Conservation (phyloP, 2,113 vertebrate species). For the Leuciscus idus region DNA sequence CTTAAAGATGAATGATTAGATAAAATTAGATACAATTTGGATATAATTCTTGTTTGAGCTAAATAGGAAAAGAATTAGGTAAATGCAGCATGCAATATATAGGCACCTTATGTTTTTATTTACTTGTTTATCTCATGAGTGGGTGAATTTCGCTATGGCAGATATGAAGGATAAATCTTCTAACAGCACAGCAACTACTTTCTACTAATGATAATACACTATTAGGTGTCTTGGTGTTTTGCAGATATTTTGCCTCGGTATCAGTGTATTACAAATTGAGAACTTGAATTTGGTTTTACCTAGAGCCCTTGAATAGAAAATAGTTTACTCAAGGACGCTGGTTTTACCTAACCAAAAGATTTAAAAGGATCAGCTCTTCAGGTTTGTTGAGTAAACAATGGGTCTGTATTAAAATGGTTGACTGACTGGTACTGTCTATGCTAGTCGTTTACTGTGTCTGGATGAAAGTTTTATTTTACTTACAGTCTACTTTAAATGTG, state of each 20-base stretch:
- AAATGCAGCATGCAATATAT: background rate
- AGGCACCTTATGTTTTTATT: background rate
- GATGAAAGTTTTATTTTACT: background rate
- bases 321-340: too few relatives aligned
- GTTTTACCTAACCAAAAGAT: background rate
- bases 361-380: background rate
- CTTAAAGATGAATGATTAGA: background rate
- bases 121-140: background rate
- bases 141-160: background rate
- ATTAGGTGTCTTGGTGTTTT: too few relatives aligned
- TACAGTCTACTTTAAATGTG: background rate
- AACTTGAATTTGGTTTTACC: too few relatives aligned
- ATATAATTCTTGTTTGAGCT: too few relatives aligned
- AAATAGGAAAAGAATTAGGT: too few relatives aligned
- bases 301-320: too few relatives aligned
- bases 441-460: background rate
- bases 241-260: too few relatives aligned
- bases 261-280: too few relatives aligned
- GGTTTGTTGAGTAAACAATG: background rate
- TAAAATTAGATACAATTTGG: background rate
- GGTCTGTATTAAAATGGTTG: background rate
- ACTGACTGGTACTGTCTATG: background rate
- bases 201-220: too few relatives aligned
- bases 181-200: too few relatives aligned
- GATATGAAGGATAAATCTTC: background rate